A percentile compares a stretch with the other conserved stretches of the same genome.
These are phyloP conservation scores for Dallia pectoralis DNA, from an alignment of 2,797 vertebrate genomes.

Conservation along the genomic window DNA sequence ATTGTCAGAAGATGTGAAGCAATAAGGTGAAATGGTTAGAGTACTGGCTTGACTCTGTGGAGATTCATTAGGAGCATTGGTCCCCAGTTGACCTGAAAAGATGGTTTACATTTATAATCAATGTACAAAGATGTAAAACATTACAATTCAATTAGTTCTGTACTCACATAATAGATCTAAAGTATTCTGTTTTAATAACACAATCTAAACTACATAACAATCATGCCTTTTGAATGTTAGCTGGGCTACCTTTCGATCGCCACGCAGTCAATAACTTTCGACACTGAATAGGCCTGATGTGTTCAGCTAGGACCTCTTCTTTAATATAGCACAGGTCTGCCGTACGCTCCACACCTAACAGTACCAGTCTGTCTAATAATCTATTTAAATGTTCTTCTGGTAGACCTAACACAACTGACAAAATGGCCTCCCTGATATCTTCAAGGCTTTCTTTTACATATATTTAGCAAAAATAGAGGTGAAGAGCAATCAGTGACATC, in stretches of 20 bases:
- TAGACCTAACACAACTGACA: conserved; percentile 2
- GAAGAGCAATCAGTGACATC: conserved; percentile 17
- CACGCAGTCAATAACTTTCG: conserved; percentile 21
- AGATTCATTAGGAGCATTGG: too few species aligned
- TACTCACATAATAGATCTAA: too few species aligned
- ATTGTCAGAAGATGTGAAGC: too few species aligned
- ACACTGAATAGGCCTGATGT: conserved; percentile 19
- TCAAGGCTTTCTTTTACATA: not conserved
- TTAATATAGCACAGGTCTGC: conserved; percentile 26
- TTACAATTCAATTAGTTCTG: too few species aligned
- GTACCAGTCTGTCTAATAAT: conserved; percentile 23
- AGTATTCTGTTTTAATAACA: too few species aligned
- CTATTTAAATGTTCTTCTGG: conserved; percentile 14
- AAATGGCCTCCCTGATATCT: conserved; percentile 1
- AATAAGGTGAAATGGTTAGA: too few species aligned
- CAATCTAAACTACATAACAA: too few species aligned
- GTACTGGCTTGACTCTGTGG: too few species aligned
- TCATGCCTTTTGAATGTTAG: too few species aligned
- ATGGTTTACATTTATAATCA: too few species aligned
- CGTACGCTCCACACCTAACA: conserved; percentile 24
- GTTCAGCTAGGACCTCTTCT: conserved; percentile 30
- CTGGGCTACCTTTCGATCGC: not conserved
- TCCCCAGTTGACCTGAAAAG: too few species aligned
- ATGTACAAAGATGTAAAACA: too few species aligned
- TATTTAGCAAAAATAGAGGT: conserved; percentile 14